Conservation (phyloP, 53 echinoderm and acorn worm species). For the Zoroaster sp. region DNA sequence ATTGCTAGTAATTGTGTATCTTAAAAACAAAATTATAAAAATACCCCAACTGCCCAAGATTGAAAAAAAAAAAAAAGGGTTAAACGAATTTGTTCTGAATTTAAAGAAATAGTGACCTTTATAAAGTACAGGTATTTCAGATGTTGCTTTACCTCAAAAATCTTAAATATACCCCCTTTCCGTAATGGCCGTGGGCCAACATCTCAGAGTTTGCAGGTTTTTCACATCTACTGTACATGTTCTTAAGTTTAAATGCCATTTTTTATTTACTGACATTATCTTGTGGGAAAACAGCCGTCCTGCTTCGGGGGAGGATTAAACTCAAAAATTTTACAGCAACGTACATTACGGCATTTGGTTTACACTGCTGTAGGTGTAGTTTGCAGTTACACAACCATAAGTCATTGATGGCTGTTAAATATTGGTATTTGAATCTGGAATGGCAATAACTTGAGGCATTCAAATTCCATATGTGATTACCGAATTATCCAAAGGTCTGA, state of each 20-base stretch:
- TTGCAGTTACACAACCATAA: background rate
- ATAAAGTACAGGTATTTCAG: too few species aligned
- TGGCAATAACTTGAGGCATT: constrained; percentile 52
- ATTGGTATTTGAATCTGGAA: constrained; percentile 9
- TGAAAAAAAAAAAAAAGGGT: too few species aligned
- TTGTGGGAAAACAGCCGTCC: constrained; percentile 11
- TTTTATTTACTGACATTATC: background rate
- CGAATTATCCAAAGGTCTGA: constrained; percentile 2
- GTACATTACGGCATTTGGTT: background rate
- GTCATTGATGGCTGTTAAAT: background rate
- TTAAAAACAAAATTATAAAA: too few species aligned
- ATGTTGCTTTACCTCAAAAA: too few species aligned
- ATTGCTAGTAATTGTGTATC: too few species aligned
- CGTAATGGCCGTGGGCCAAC: background rate
- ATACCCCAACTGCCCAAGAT: too few species aligned
- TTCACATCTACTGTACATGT: background rate
- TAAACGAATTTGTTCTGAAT: too few species aligned
- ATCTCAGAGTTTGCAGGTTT: background rate
- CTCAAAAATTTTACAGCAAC: background rate
- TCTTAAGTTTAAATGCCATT: background rate
- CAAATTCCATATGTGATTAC: constrained; percentile 52
- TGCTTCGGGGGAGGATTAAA: constrained; percentile 9
- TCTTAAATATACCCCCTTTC: too few species aligned
- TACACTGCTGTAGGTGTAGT: background rate
- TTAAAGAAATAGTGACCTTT: too few species aligned